A percentile compares a stretch with the other conserved stretches of the same genome.
Evolutionary conservation across 1,140 invertebrate species (phyloP).

Genomic region (Ceratosolen fusciceps): DNA sequence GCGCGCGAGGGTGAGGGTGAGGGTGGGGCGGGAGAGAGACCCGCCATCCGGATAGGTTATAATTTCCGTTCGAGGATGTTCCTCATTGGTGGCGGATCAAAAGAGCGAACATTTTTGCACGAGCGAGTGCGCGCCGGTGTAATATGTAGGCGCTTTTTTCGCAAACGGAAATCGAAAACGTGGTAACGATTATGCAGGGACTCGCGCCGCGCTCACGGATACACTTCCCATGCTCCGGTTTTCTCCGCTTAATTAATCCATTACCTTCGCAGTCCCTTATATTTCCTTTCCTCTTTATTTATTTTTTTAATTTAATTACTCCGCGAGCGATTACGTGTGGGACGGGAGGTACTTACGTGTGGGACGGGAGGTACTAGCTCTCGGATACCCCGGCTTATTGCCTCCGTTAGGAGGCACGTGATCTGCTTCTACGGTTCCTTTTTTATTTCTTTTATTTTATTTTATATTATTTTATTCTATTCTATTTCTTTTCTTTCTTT

Average conservation of each 20-base stretch:
- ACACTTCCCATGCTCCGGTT: not conserved
- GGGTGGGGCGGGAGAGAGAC: no score
- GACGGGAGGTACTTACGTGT: not conserved
- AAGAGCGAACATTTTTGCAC: slow-evolving; percentile 35
- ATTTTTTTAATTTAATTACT: no score
- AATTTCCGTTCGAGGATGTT: slow-evolving; percentile 46
- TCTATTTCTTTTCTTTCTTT: no score
- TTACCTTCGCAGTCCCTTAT: not conserved
- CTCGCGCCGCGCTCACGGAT: not conserved
- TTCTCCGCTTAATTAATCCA: not conserved
- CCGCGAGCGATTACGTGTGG: not conserved
- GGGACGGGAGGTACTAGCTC: not conserved
- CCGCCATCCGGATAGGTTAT: slow-evolving; percentile 45
- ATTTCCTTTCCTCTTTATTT: no score
- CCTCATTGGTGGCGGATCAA: slow-evolving; percentile 33
- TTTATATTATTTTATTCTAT: no score
- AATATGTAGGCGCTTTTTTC: slow-evolving; percentile 31
- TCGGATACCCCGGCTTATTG: not conserved
- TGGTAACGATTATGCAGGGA: slow-evolving; percentile 34
- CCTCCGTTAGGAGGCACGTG: not conserved
- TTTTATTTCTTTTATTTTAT: not conserved
- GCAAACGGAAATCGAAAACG: slow-evolving; percentile 45
- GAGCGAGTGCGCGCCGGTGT: slow-evolving; percentile 8
- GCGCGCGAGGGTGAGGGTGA: no score
- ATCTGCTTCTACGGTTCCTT: not conserved